A percentile compares a stretch with the other conserved stretches of the same genome.
phyloP scores from a whole-genome alignment of 2,797 vertebrate species.

The Dipus sagitta region DNA sequence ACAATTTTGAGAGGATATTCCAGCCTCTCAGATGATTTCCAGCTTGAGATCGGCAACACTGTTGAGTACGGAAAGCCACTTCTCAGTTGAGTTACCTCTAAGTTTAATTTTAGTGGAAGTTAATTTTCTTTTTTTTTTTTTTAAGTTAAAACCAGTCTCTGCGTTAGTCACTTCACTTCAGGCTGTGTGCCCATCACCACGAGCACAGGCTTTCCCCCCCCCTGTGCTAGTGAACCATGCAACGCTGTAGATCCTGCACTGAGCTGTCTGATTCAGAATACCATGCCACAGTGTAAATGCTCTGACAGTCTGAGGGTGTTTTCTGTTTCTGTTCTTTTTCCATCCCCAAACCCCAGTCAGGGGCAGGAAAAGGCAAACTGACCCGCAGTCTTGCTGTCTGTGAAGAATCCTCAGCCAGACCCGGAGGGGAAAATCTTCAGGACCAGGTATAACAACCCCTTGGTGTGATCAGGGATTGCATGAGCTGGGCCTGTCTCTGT shows the following conservation, averaged over 20 bases:
- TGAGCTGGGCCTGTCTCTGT: conserved; percentile 73
- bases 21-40: background rate
- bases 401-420: conserved; percentile 91
- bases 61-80: background rate
- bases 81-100: background rate
- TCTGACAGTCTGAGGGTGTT: conserved; percentile 58
- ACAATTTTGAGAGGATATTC: background rate
- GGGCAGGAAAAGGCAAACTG: conserved; percentile 93
- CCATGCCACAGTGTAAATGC: background rate
- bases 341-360: conserved; percentile 88
- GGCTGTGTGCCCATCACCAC: too few relatives aligned
- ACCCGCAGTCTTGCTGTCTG: conserved; percentile 94
- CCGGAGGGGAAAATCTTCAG: conserved; percentile 87
- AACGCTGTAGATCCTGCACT: background rate
- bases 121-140: background rate
- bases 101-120: background rate
- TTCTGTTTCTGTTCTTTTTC: conserved; percentile 75
- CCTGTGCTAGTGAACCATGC: too few relatives aligned
- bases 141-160: background rate
- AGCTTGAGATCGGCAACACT: background rate
- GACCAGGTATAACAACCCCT: conserved; percentile 90
- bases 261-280: background rate
- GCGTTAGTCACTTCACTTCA: background rate
- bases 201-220: too few relatives aligned
- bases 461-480: conserved; percentile 79